A percentile compares a stretch with the other conserved stretches of the same genome.
Evolutionary conservation across 2,113 vertebrate species (phyloP).

Genomic region (Carassius carassius): DNA sequence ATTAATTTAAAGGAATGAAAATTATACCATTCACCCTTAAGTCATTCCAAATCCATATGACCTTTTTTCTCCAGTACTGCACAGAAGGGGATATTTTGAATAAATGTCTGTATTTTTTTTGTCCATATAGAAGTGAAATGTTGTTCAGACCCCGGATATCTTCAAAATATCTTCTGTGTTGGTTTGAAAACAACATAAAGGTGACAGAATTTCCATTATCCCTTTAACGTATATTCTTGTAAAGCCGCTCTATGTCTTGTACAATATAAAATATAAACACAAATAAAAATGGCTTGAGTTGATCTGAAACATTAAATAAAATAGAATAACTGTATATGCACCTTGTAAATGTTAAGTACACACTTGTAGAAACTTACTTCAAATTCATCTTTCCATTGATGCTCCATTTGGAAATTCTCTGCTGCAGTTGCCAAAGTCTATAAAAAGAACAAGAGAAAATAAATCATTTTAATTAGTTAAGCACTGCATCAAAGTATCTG

Average conservation of each 20-base stretch:
- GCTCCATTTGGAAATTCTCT: conserved; percentile 87
- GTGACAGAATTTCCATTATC: not conserved
- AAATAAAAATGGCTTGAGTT: not conserved
- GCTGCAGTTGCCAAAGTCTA: conserved; percentile 92
- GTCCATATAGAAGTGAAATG: not conserved
- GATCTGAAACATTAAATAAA: not conserved
- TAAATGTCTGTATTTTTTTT: not conserved
- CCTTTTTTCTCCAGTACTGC: not conserved
- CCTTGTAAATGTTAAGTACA: not conserved
- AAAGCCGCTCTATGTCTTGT: not conserved
- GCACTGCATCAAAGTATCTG: conserved; percentile 26
- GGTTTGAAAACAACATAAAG: not conserved
- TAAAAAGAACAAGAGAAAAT: conserved; percentile 60
- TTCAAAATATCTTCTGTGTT: not conserved
- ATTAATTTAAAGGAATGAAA: not conserved
- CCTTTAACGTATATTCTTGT: not conserved
- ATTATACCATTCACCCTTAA: not conserved
- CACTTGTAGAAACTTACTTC: conserved; percentile 76
- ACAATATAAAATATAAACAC: not conserved
- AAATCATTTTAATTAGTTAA: conserved; percentile 21
- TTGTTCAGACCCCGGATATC: not conserved
- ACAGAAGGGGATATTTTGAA: not conserved
- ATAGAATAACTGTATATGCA: not conserved
- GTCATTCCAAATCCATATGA: not conserved
- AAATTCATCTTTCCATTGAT: conserved; percentile 91